A percentile compares a stretch with the other conserved stretches of the same genome.
These are phyloP conservation scores for Ericerus pela DNA, from an alignment of 1,140 invertebrate species.

Conservation along the genomic window DNA sequence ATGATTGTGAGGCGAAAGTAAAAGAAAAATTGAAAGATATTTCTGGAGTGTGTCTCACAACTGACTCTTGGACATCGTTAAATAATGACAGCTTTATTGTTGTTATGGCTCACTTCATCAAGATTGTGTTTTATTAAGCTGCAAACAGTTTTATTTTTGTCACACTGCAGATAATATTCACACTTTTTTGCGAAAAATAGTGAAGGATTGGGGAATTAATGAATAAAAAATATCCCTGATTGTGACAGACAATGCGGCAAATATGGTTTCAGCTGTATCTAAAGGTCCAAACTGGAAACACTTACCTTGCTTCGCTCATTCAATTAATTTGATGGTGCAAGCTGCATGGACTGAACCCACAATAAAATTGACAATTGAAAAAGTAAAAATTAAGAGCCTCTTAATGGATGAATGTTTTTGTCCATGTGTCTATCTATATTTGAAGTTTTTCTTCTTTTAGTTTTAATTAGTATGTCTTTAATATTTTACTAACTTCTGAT, in stretches of 20 bases:
- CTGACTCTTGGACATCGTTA: constrained; percentile 22
- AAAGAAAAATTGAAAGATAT: constrained; percentile 15
- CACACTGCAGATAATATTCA: constrained; percentile 13
- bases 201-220: constrained; percentile 18
- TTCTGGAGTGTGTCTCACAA: constrained; percentile 19
- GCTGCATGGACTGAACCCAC: too few relatives aligned
- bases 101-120: constrained; percentile 23
- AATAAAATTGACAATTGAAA: constrained; percentile 8
- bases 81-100: constrained; percentile 21
- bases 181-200: constrained; percentile 20
- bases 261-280: constrained; percentile 20
- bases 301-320: too few relatives aligned
- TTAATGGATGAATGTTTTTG: too few relatives aligned
- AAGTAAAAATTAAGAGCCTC: too few relatives aligned
- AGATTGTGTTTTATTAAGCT: constrained; percentile 18
- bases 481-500: too few relatives aligned
- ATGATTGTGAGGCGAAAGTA: constrained; percentile 15
- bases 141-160: constrained; percentile 14
- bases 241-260: constrained; percentile 17
- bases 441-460: too few relatives aligned
- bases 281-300: background rate
- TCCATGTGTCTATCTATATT: too few relatives aligned
- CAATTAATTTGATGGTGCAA: too few relatives aligned
- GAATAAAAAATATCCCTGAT: constrained; percentile 16
- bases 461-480: too few relatives aligned